These are phyloP conservation scores for Esperia sulphurella DNA, from an alignment of 2,888 invertebrate species.

Conservation along the genomic window DNA sequence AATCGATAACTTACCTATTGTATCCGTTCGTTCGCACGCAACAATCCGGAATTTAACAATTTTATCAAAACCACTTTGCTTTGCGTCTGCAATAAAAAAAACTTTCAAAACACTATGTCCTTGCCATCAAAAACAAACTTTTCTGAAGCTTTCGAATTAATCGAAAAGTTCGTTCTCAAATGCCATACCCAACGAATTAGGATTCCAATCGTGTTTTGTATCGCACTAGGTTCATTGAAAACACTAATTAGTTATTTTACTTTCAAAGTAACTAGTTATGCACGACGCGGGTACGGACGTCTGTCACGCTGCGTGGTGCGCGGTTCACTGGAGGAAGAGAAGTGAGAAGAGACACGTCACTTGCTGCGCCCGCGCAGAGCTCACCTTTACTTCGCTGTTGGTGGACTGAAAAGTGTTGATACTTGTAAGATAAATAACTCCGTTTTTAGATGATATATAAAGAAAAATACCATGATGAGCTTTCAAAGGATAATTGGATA, in stretches of 20 bases:
- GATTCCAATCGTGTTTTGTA: slow-evolving; percentile 3
- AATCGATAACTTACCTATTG: slow-evolving; percentile 13
- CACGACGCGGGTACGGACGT: slow-evolving; percentile 27
- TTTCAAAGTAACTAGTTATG: slow-evolving; percentile 19
- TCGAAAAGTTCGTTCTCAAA: slow-evolving; percentile 21
- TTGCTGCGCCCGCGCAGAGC: slow-evolving; percentile 66
- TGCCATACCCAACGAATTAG: background rate
- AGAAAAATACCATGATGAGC: background rate
- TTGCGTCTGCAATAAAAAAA: slow-evolving; percentile 31
- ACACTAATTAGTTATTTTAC: slow-evolving; percentile 47
- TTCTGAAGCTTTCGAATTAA: slow-evolving; percentile 22
- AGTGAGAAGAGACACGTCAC: slow-evolving; percentile 71
- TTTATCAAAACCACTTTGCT: slow-evolving; percentile 38
- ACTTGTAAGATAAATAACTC: slow-evolving; percentile 20
- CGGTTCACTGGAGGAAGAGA: slow-evolving; percentile 65
- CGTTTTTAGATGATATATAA: background rate
- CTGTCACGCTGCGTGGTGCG: slow-evolving; percentile 42
- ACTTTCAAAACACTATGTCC: slow-evolving; percentile 60
- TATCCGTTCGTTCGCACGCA: slow-evolving; percentile 34
- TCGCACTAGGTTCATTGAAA: slow-evolving; percentile 30
- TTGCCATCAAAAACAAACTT: slow-evolving; percentile 37
- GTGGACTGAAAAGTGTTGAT: slow-evolving; percentile 41
- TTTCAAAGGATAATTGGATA: background rate
- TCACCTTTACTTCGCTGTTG: slow-evolving; percentile 66
- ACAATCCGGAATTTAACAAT: slow-evolving; percentile 58